Evolutionary conservation across 2,797 vertebrate genomes (phyloP).

Genomic region (Poeciliopsis paucimaculata): DNA sequence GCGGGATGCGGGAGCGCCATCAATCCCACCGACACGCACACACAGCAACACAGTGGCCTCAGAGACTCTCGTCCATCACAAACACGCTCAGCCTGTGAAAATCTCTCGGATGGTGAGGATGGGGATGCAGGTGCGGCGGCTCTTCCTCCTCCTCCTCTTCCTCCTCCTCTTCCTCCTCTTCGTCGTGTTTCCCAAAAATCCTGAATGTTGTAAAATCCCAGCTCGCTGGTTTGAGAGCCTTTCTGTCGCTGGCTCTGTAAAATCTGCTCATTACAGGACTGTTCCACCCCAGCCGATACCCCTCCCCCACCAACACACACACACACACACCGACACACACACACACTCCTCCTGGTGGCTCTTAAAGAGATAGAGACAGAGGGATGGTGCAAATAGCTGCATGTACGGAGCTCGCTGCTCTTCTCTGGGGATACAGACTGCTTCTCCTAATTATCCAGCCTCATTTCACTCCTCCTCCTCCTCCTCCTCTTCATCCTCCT

Average conservation of each 20-base stretch:
- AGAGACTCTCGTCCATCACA: constrained; percentile 8
- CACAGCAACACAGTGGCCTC: background rate
- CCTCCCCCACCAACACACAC: constrained; percentile 74
- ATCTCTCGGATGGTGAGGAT: constrained; percentile 56
- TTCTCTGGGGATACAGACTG: constrained; percentile 64
- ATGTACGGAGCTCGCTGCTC: constrained; percentile 49
- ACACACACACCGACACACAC: constrained; percentile 48
- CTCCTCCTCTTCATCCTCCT: constrained; percentile 13
- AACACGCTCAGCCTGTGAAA: constrained; percentile 55
- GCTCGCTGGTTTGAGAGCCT: constrained; percentile 68
- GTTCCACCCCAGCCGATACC: constrained; percentile 81
- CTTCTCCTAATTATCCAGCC: constrained; percentile 76
- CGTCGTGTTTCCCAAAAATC: constrained; percentile 20
- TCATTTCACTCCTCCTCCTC: constrained; percentile 56
- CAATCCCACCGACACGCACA: constrained; percentile 24
- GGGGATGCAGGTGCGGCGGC: constrained; percentile 50
- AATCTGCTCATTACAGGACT: constrained; percentile 85
- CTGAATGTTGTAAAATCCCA: constrained; percentile 69
- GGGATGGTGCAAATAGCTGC: constrained; percentile 61
- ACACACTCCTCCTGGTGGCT: constrained; percentile 74
- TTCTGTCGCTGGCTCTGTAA: constrained; percentile 74
- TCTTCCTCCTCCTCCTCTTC: constrained; percentile 35
- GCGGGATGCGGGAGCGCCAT: constrained; percentile 35
- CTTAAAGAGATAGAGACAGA: constrained; percentile 92
- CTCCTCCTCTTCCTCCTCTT: constrained; percentile 38